Base-by-base conservation (phyloP, 2,888 invertebrate species). In the Allophyes oxyacanthae region DNA sequence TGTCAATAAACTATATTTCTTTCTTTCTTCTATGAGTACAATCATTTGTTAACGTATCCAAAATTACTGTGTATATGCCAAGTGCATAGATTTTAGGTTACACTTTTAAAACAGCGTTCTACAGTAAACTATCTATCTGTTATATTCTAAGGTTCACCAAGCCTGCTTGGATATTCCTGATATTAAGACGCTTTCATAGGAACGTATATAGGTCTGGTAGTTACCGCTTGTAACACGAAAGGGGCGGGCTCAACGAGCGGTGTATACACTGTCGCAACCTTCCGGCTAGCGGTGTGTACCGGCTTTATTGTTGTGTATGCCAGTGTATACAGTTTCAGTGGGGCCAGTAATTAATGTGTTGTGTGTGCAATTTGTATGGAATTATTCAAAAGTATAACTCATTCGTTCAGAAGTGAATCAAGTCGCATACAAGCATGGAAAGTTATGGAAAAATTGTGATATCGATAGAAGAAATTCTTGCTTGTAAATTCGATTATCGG, bases 201-300 rank as follows among this genome's bases (percentile, higher is more conserved):
- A 60, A 72, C 71, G 62, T 48, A 50, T 66, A 66, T 42, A 43
- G 53, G 36, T 13, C 15, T 42, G 43, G 72, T 77, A 72, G 78
- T 75, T 79, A 82, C 72, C 71, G 73, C 53, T 71, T 64, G 74
- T 77, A 77, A 88, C 87, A 88, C 60, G 87, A 77, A 87, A 87
- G 81, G 84, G 88, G 87, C 85, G 88, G 81, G 75, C 69, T 76
- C 73, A 63, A 72, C 73, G 72, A 76, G 69, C 67, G 46, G 59
- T 79, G 72, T 76, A 74, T 70, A 79, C 78, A 76, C 73, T 64
- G 74, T 78, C 74, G 66, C 70, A 68, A 74, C 69, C 75, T 71
- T 71, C 64, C 53, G 60, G 54, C 52, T 54, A 59, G 51, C 15
- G 64, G 61, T 72, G 50, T 71, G 62, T 62, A 54, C 50, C 26